These are phyloP conservation scores for Zaprionus gabonicus DNA, from an alignment of 1,140 invertebrate genomes.

Conservation along the genomic window DNA sequence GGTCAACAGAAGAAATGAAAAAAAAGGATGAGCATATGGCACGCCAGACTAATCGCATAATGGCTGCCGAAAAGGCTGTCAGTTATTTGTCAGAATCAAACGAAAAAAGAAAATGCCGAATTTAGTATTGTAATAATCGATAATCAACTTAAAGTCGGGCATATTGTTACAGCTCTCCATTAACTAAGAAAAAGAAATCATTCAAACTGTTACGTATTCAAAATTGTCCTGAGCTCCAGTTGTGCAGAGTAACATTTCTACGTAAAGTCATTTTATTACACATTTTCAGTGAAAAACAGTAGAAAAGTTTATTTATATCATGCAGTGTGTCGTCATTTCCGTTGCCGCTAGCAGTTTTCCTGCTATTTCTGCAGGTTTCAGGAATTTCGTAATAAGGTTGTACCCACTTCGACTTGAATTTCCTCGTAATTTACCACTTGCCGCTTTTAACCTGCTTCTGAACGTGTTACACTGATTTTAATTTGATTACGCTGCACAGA, in stretches of 20 bases:
- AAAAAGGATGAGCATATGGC: not conserved
- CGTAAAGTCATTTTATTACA: too few species aligned
- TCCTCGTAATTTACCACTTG: not conserved
- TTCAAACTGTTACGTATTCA: not conserved
- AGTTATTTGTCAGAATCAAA: not conserved
- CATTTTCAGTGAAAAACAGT: not conserved
- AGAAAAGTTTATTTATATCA: not conserved
- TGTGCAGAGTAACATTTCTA: not conserved
- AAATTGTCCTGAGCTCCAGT: too few species aligned
- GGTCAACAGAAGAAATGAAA: not conserved
- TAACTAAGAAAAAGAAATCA: not conserved
- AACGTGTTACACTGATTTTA: constrained; percentile 3
- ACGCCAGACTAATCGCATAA: not conserved
- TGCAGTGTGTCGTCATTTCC: not conserved
- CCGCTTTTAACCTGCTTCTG: not conserved
- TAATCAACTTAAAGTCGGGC: not conserved
- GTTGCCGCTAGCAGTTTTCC: not conserved
- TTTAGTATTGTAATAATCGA: not conserved
- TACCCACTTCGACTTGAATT: constrained; percentile 2
- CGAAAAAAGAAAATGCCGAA: not conserved
- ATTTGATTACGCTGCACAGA: constrained; percentile 21
- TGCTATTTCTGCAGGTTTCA: not conserved
- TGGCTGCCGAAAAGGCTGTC: not conserved
- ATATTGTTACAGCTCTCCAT: not conserved
- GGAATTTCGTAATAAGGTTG: not conserved